Evolutionary conservation across 2,113 vertebrate genomes (phyloP), one percentile per base, ranked within the genome.

Genomic region (Strix uralensis): DNA sequence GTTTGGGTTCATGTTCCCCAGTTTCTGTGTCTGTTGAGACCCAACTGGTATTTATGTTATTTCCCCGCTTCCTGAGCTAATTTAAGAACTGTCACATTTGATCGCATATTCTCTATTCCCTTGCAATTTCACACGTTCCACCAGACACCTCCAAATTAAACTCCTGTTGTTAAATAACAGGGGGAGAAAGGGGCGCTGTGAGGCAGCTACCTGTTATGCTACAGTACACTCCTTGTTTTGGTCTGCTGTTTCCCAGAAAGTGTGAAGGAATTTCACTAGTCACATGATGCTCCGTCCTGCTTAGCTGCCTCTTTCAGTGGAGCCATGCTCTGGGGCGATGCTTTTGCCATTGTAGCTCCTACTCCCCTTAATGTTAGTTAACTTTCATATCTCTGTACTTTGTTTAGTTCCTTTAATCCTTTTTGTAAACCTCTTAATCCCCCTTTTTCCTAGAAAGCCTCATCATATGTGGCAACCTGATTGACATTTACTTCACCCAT

Each of bases 61-160:
- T 95, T 71, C 65, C 29, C 57, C 0, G 0, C 66, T 94, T 96
- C 74, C 85, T 88, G 15, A 36, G 54, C 36, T 77, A 49, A 61
- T 94, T 82, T 90, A 80, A 79, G 79, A 82, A 57, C 85, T 90
- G 90, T 55, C 90, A 87, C 74, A 82, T 86, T 78, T 14, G 19
- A 88, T 88, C 3, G 2, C 21, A 15, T 86, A 63, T 52, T 92
- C 71, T 75, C 54, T 80, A 44, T 80, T 92, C 62, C 74, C 66
- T 86, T 85, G 85, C 44, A 67, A 85, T 79, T 93, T 86, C 66
- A 61, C 71, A 40, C 0, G 0, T 90, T 90, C 54, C 44, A 82
- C 47, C 62, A 80, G 70, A 72, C 49, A 92, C 30, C 36, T 80
- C 71, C 88, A 87, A 88, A 94, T 85, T 65, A 63, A 95, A 72